These are phyloP conservation scores for Microcebus ravelobensis DNA, from an alignment of 2,113 vertebrate species.

Conservation along the genomic window DNA sequence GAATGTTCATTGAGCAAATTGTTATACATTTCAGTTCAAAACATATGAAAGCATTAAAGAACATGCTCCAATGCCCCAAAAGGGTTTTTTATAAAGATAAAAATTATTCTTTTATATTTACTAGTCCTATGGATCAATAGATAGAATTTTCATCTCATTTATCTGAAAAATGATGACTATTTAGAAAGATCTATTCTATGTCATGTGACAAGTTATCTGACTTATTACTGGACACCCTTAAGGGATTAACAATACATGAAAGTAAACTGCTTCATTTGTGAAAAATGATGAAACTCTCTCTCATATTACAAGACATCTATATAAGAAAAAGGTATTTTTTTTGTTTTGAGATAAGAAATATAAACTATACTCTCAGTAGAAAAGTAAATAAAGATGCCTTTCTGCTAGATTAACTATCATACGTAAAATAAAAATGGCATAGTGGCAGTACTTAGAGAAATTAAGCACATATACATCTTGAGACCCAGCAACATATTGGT, in stretches of 20 bases:
- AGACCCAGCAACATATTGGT: neutral
- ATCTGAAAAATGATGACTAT: neutral
- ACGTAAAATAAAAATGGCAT: neutral
- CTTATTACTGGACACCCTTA: neutral
- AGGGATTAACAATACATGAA: neutral
- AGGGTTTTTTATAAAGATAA: neutral
- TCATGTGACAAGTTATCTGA: neutral
- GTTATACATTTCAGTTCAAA: neutral
- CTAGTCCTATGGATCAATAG: neutral
- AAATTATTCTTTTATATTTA: neutral
- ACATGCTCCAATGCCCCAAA: neutral
- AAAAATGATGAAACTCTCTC: neutral
- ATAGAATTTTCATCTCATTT: neutral
- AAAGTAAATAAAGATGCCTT: neutral
- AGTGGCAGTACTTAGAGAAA: neutral
- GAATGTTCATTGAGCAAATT: neutral
- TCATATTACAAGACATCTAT: neutral
- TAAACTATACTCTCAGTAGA: neutral
- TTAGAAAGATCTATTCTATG: neutral
- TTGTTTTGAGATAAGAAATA: neutral
- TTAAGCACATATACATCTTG: neutral
- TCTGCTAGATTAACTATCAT: neutral
- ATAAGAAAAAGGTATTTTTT: neutral
- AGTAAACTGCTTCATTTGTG: neutral
- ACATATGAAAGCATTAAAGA: neutral